Evolutionary conservation across 2,888 invertebrate species (phyloP), one percentile per base, ranked within the genome.

Genomic region (Andrena bicolor): DNA sequence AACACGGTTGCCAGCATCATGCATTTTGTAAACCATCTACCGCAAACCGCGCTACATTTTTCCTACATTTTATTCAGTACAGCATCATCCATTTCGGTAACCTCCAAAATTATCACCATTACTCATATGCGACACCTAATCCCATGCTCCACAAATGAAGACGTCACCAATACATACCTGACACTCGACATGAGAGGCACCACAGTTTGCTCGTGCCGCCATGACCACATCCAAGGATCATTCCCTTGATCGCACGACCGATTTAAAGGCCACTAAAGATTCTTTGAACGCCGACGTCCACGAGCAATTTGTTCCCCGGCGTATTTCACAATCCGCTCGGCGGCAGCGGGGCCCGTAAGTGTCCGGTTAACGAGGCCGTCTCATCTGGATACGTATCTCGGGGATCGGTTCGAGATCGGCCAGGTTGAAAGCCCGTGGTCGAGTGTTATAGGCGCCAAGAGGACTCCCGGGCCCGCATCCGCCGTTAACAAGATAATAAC

Each of bases 401-500:
- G 35, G 41, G 35, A 77, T 74, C 82, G 56, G 71, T 58, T 68
- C 51, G 68, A 53, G 71, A 76, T 76, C 72, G 76, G 65, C 3
- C 65, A 41, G 63, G 51, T 66, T 58, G 20, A 23, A 61, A 53
- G 10, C 41, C 2, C 10, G 30, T 16, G 13, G 32, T 58, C 30
- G 51, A 26, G 49, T 56, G 26, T 61, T 60, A 71, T 8, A 53
- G 74, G 80, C 74, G 77, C 61, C 68, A 32, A 41, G 61, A 58
- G 58, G 68, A 61, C 60, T 61, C 56, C 64, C 23, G 56, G 66
- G 32, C 65, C 80, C 71, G 78, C 81, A 65, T 86, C 79, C 76
- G 80, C 80, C 87, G 90, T 91, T 92, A 92, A 92, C 92, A 91
- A 92, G 93, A 92, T 92, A 93, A 92, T 93, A 92, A 92, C 90